Base-by-base conservation (phyloP, 2,797 vertebrate species). In the Chiroxiphia lanceolata region DNA sequence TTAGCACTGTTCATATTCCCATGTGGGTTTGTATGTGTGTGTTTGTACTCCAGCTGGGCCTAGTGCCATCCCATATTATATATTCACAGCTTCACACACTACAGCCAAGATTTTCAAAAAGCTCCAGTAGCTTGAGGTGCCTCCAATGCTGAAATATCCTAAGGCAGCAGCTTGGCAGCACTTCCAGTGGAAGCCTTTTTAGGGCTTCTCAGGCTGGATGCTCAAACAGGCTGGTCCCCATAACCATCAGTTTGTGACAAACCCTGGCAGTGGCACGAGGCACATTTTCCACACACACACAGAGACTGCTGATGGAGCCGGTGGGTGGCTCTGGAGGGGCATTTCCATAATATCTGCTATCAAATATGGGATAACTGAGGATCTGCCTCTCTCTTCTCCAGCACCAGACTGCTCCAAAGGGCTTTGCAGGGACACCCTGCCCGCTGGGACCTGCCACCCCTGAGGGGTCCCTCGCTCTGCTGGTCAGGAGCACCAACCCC, bases 41-140 rank as follows among this genome's bases (percentile, higher is more conserved):
- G 72, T 80, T 69, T 82, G 74, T 67, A 17, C 70, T 94, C 88
- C 94, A 93, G 90, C 88, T 90, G 90, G 92, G 95, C 88, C 88
- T 56, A 3, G 10, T 90, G 93, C 95, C 93, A 95, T 76, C 85
- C 20, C 36, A 5, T 16, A 88, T 88, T 83, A 91, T 5, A 77
- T 33, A 93, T 90, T 94, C 95, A 91, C 94, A 82, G 91, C 85
- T 86, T 51, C 82, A 48, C 42, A 65, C 72, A 67, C 90, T 40
- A 67, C 70, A 89, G 93, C 83, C 92, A 95, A 90, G 86, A 60
- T 56, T 83, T 77, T 67, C 85, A 90, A 84, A 89, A 83, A 85
- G 74, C 93, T 87, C 57, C 64, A 57, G 64, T 22, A 71, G 68
- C 75, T 69, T 2, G 93, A 93, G 93, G 83, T 87, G 74, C 90